Conservation (phyloP, 2,113 vertebrate genomes). For the Poeciliopsis turrubarensis region DNA sequence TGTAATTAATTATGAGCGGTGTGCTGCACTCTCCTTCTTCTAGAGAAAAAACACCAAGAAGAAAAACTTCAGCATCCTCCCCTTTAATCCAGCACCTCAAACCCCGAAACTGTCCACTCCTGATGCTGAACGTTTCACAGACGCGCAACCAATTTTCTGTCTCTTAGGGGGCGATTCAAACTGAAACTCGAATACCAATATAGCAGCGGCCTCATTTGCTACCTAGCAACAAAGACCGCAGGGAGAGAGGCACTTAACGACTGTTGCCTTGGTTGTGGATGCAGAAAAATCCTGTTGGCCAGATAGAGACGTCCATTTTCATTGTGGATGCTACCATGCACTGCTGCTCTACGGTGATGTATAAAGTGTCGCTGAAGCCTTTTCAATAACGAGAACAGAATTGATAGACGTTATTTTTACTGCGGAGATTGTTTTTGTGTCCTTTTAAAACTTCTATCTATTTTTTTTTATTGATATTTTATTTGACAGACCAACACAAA, state of each 20-base stretch:
- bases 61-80: background rate
- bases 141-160: conserved; percentile 19
- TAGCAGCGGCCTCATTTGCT: conserved; percentile 49
- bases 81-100: background rate
- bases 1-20: background rate
- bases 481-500: background rate
- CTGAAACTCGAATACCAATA: conserved; percentile 29
- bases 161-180: conserved; percentile 29
- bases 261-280: conserved; percentile 53
- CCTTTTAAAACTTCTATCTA: background rate
- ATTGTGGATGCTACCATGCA: background rate
- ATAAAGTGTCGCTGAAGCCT: background rate
- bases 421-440: too few relatives aligned
- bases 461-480: background rate
- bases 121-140: conserved; percentile 13
- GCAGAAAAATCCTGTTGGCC: conserved; percentile 18
- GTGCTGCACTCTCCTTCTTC: background rate
- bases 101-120: background rate
- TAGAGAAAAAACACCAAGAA: background rate
- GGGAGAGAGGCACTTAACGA: conserved; percentile 34
- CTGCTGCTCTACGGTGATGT: background rate
- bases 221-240: conserved; percentile 56
- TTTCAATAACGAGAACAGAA: background rate
- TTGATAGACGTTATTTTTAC: background rate
- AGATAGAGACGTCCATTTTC: background rate